phyloP scores from a whole-genome alignment of 2,113 vertebrate genomes.

The Equus przewalskii region DNA sequence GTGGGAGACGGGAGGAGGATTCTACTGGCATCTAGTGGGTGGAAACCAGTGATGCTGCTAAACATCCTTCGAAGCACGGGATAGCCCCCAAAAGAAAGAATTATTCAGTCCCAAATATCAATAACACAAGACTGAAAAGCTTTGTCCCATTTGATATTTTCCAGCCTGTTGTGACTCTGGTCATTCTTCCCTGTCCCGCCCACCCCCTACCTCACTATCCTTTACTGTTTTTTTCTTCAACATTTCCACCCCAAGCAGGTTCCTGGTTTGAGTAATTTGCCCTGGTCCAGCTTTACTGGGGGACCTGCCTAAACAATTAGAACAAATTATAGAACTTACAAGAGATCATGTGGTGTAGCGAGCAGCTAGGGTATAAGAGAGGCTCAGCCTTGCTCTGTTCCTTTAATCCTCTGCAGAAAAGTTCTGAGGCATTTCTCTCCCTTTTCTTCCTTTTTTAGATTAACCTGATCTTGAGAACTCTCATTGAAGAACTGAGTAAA shows the following conservation, averaged over 20 bases:
- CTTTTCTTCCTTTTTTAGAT: neutral
- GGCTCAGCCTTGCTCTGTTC: neutral
- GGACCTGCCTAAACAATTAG: neutral
- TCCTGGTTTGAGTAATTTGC: neutral
- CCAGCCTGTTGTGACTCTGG: neutral
- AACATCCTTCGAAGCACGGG: neutral
- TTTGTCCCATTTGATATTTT: neutral
- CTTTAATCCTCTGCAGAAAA: neutral
- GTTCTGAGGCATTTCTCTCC: neutral
- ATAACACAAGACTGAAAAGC: neutral
- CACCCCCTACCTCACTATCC: neutral
- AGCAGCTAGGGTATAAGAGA: neutral
- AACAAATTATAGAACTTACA: neutral
- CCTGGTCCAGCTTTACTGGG: neutral
- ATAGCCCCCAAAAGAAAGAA: neutral
- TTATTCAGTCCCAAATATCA: neutral
- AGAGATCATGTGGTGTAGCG: neutral
- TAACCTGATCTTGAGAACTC: neutral
- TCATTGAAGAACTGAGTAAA: neutral
- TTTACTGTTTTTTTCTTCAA: neutral
- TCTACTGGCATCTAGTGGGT: neutral
- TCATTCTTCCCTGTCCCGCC: neutral
- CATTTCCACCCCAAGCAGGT: neutral
- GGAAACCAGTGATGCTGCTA: neutral
- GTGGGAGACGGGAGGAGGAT: neutral